Evolutionary conservation across 2,888 invertebrate species (phyloP).

Genomic region (Drosophila algonquin): DNA sequence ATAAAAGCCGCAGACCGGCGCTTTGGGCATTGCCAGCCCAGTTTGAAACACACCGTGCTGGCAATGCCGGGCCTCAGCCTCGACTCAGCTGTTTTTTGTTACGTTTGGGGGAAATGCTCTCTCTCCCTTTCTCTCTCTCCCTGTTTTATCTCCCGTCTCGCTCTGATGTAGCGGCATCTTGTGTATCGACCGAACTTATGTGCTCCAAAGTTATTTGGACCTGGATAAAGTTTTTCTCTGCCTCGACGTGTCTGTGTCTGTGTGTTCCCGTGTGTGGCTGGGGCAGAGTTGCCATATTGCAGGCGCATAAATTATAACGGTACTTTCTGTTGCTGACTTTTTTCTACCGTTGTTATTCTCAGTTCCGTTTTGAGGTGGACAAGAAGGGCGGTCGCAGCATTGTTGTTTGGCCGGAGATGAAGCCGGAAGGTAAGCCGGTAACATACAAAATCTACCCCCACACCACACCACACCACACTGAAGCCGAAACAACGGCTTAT

Average conservation of each 20-base stretch:
- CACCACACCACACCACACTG: conserved; percentile 48
- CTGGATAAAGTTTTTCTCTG: conserved; percentile 62
- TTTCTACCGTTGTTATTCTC: conserved; percentile 15
- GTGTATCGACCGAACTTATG: conserved; percentile 67
- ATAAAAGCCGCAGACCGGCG: conserved; percentile 64
- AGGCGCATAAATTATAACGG: conserved; percentile 73
- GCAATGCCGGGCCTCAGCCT: conserved; percentile 52
- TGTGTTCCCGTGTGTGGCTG: conserved; percentile 19
- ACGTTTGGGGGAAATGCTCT: conserved; percentile 41
- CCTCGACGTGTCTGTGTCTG: conserved; percentile 5
- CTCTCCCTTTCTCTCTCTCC: conserved; percentile 6
- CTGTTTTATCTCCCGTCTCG: conserved; percentile 42
- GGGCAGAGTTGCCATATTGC: conserved; percentile 74
- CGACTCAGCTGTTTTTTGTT: conserved; percentile 69
- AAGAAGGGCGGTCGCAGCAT: conserved; percentile 38
- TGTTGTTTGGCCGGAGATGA: conserved; percentile 76
- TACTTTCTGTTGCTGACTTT: conserved; percentile 38
- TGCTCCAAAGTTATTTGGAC: conserved; percentile 46
- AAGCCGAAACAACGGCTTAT: conserved; percentile 71
- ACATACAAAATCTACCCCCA: conserved; percentile 30
- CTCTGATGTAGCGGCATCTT: conserved; percentile 60
- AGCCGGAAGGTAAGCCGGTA: conserved; percentile 68
- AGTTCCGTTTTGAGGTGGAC: conserved; percentile 3
- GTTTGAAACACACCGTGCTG: conserved; percentile 34
- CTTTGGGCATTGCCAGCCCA: conserved; percentile 64